Evolutionary conservation across 2,797 vertebrate genomes (phyloP).

Genomic region (Trachops cirrhosus): DNA sequence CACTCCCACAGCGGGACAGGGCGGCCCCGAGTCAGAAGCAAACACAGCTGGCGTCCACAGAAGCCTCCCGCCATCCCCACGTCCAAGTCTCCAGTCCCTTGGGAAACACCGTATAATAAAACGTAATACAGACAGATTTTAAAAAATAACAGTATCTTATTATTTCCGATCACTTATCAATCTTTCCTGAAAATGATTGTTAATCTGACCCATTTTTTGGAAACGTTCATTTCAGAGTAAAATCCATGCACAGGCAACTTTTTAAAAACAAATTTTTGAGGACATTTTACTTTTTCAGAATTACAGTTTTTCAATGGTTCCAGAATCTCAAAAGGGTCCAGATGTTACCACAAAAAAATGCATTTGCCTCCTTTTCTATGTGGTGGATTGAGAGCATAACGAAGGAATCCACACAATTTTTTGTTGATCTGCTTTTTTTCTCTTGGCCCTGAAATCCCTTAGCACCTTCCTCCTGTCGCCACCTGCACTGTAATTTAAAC

Average conservation of each 20-base stretch:
- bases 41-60: not conserved
- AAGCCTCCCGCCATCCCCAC: not conserved
- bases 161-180: not conserved
- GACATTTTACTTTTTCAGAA: not conserved
- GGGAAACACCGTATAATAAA: not conserved
- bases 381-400: not conserved
- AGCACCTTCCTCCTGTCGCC: not conserved
- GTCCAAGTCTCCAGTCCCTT: not conserved
- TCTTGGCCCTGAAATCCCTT: not conserved
- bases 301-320: not conserved
- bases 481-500: not conserved
- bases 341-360: not conserved
- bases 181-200: not conserved
- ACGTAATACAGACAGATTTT: not conserved
- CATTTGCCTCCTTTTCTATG: not conserved
- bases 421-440: not conserved
- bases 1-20: not conserved
- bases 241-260: not conserved
- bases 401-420: not conserved
- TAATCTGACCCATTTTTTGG: not conserved
- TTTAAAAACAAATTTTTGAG: not conserved
- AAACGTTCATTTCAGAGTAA: not conserved
- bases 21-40: not conserved
- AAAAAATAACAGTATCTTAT: not conserved
- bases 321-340: not conserved